These are phyloP conservation scores for Adelphocoris suturalis DNA, from an alignment of 2,888 invertebrate species.

Conservation along the genomic window DNA sequence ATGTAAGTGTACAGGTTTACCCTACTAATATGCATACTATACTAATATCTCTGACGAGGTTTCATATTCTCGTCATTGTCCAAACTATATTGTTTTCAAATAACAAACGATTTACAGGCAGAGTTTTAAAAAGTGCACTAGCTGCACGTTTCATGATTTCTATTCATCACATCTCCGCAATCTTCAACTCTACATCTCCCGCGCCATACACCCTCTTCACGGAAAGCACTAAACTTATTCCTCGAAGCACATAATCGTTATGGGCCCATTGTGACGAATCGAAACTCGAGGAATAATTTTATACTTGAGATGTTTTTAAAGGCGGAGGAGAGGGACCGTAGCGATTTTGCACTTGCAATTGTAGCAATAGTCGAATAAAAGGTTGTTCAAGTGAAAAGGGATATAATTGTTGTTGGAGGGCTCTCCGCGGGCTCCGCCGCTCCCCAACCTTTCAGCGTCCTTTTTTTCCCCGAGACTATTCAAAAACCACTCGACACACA, in stretches of 20 bases:
- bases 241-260: neutral
- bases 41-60: too few relatives aligned
- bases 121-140: too few relatives aligned
- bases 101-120: too few relatives aligned
- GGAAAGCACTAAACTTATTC: neutral
- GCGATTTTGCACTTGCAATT: conserved; percentile 34
- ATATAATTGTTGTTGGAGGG: conserved; percentile 14
- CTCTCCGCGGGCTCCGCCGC: neutral
- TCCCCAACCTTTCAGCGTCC: conserved; percentile 17
- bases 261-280: conserved; percentile 4
- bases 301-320: conserved; percentile 26
- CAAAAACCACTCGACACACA: conserved; percentile 12
- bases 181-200: neutral
- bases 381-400: neutral
- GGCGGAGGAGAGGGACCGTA: neutral
- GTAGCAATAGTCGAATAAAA: conserved; percentile 21
- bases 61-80: too few relatives aligned
- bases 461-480: conserved; percentile 23
- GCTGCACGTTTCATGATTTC: too few relatives aligned
- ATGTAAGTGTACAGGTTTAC: too few relatives aligned
- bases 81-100: too few relatives aligned
- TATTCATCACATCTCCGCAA: too few relatives aligned
- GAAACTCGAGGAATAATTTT: conserved; percentile 24
- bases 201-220: neutral
- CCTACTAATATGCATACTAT: too few relatives aligned